Evolutionary conservation across 2,888 invertebrate genomes (phyloP).

Genomic region (Boloria selene): DNA sequence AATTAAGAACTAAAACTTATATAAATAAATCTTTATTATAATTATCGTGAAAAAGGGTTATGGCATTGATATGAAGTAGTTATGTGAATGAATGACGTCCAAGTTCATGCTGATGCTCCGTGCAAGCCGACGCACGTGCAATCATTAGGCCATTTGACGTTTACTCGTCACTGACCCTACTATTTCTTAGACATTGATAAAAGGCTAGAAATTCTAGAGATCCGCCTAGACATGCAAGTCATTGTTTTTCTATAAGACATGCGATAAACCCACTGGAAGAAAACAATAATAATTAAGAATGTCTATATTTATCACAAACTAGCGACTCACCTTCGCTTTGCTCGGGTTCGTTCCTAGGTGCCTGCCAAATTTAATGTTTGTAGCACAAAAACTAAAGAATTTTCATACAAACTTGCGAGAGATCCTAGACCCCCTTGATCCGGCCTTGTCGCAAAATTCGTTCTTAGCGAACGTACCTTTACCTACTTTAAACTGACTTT

Average conservation of each 20-base stretch:
- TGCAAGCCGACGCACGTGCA: conserved; percentile 34
- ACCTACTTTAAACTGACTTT: too few relatives aligned
- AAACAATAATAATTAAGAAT: not conserved
- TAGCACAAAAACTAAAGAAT: too few relatives aligned
- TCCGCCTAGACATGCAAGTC: conserved; percentile 6
- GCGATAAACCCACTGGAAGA: not conserved
- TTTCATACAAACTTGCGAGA: too few relatives aligned
- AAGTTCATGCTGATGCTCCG: conserved; percentile 41
- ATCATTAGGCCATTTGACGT: conserved; percentile 23
- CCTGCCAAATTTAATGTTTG: too few relatives aligned
- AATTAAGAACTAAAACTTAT: not conserved
- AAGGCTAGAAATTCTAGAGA: conserved; percentile 15
- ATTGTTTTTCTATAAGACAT: conserved; percentile 3
- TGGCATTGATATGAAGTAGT: conserved; percentile 16
- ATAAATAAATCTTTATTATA: conserved; percentile 7
- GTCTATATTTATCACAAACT: not conserved
- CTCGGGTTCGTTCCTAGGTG: too few relatives aligned
- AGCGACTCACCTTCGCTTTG: not conserved
- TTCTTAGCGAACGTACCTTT: too few relatives aligned
- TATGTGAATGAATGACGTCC: conserved; percentile 46
- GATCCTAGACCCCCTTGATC: too few relatives aligned
- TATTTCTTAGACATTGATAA: conserved; percentile 15
- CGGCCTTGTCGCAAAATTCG: too few relatives aligned
- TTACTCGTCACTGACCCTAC: conserved; percentile 37
- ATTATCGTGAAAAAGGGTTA: conserved; percentile 1